Base-by-base conservation (phyloP, 2,888 invertebrate species). In the Galerucella nymphaeae region DNA sequence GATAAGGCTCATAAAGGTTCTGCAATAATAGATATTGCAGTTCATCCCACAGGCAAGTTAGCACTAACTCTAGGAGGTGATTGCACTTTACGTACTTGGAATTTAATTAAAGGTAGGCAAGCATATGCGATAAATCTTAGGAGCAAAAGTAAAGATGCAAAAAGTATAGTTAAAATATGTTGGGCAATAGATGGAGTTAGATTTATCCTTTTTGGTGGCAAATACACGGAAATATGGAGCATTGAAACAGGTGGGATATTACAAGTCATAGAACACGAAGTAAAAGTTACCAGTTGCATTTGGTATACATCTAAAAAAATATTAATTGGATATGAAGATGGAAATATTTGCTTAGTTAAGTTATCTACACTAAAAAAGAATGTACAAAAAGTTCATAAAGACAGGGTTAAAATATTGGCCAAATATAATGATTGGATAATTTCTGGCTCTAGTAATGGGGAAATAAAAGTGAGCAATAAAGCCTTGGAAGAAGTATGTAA, bases 41-140 rank as follows among this genome's bases (percentile, higher is more conserved):
- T 97, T 63, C 98, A 98, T 88, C 95, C 96, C 1, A 93, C 93
- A 80, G 96, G 96, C 14, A 97, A 96, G 87, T 83, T 98, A 77
- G 96, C 96, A 0, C 87, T 98, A 10, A 94, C 96, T 13, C 90
- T 97, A 53, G 96, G 97, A 16, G 91, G 91, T 64, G 97, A 98
- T 86, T 91, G 91, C 79, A 93, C 94, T 6, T 86, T 98, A 61
- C 89, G 93, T 81, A 97, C 97, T 3, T 98, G 98, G 98, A 97
- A 98, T 88, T 88, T 98, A 75, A 89, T 98, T 0, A 97, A 96
- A 85, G 98, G 97, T 0, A 90, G 96, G 74, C 92, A 93, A 80
- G 97, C 97, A 0, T 98, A 95, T 85, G 93, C 94, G 1, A 94
- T 94, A n/a, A 96, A 97, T 85, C 88, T 97, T 45, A 91, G 92